Evolutionary conservation across 2,113 vertebrate species (phyloP).

Genomic region (Psilopsiagon aymara): DNA sequence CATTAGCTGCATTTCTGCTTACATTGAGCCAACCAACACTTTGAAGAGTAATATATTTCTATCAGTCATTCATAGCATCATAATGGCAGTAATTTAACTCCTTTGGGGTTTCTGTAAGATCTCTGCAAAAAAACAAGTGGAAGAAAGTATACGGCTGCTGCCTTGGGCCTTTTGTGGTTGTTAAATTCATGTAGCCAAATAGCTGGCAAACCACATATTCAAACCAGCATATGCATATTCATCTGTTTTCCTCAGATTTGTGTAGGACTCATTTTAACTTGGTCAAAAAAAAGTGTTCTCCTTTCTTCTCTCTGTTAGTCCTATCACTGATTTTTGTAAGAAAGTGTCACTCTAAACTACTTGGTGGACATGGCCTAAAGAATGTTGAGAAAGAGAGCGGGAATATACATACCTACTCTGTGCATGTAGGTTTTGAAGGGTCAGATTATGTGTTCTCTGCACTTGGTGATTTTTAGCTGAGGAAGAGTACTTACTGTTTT

Average conservation of each 20-base stretch:
- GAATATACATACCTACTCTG: neutral
- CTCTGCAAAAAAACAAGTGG: conserved; percentile 18
- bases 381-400: neutral
- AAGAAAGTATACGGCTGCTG: conserved; percentile 2
- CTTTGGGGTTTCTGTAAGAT: conserved; percentile 3
- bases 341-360: neutral
- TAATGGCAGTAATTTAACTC: conserved; percentile 9
- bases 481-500: neutral
- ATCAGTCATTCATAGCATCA: neutral
- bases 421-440: neutral
- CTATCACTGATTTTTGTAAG: neutral
- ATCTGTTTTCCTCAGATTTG: neutral
- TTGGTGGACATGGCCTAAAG: neutral
- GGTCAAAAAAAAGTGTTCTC: neutral
- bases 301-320: neutral
- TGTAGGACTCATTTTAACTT: neutral
- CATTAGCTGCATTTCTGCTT: neutral
- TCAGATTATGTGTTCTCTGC: neutral
- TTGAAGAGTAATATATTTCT: neutral
- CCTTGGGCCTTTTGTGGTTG: conserved; percentile 44
- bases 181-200: conserved; percentile 42
- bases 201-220: conserved; percentile 46
- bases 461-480: neutral
- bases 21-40: neutral
- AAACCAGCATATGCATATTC: conserved; percentile 19